Evolutionary conservation across 2,113 vertebrate genomes (phyloP).

Genomic region (Entelurus aequoreus): DNA sequence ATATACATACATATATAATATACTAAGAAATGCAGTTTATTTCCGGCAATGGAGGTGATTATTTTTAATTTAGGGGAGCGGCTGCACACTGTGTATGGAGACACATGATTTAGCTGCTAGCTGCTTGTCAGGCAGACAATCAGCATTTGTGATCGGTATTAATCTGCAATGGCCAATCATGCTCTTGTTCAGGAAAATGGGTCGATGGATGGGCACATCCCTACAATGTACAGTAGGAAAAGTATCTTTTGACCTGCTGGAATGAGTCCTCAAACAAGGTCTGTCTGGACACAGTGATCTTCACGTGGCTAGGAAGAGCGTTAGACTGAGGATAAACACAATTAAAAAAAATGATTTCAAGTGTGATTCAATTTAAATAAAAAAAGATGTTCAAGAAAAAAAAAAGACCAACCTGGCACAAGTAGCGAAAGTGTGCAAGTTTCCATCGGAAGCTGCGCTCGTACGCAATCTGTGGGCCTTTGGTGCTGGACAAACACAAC

Average conservation of each 20-base stretch:
- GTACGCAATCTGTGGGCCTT: slow-evolving; percentile 97
- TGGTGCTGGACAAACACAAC: slow-evolving; percentile 75
- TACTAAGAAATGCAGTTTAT: too few species aligned
- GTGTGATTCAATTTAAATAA: neutral
- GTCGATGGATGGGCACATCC: too few species aligned
- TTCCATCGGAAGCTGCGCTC: slow-evolving; percentile 99
- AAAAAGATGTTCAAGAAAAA: neutral
- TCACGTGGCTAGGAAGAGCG: slow-evolving; percentile 94
- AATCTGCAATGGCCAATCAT: too few species aligned
- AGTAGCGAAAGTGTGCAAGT: slow-evolving; percentile 94
- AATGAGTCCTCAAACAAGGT: slow-evolving; percentile 98
- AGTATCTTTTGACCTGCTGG: slow-evolving; percentile 80
- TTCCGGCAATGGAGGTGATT: too few species aligned
- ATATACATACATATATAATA: too few species aligned
- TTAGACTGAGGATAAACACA: slow-evolving; percentile 81
- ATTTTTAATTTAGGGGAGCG: too few species aligned
- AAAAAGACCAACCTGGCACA: slow-evolving; percentile 88
- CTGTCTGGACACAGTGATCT: slow-evolving; percentile 97
- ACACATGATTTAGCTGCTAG: too few species aligned
- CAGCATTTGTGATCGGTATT: too few species aligned
- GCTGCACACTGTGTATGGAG: too few species aligned
- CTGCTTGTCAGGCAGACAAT: too few species aligned
- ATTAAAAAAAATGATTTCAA: neutral
- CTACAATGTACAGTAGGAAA: neutral
- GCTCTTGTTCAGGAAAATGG: too few species aligned